Evolutionary conservation across 2,113 vertebrate genomes (phyloP).

Genomic region (Gymnarchus niloticus): DNA sequence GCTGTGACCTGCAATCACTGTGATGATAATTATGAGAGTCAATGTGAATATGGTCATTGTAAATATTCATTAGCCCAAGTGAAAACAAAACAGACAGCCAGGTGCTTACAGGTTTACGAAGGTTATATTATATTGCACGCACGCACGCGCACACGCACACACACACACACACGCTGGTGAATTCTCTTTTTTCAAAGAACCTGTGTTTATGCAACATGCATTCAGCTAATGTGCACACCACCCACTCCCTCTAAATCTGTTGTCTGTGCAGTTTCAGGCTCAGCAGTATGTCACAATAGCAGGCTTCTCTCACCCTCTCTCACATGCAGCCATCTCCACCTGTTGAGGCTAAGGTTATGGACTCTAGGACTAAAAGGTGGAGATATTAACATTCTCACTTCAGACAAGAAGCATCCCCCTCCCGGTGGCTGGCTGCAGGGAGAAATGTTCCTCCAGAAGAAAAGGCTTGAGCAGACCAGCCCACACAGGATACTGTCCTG

Average conservation of each 20-base stretch:
- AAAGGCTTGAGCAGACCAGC: background rate
- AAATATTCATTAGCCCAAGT: conserved; percentile 10
- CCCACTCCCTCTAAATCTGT: conserved; percentile 30
- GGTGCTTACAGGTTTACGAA: background rate
- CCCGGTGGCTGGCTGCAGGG: background rate
- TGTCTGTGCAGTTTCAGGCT: background rate
- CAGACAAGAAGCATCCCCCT: background rate
- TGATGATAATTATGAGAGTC: background rate
- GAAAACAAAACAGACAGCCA: background rate
- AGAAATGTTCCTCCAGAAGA: background rate
- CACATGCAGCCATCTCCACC: background rate
- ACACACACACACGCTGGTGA: conserved; percentile 24
- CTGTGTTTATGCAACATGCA: conserved; percentile 44
- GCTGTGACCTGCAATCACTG: background rate
- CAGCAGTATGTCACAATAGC: background rate
- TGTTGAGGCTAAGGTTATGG: background rate
- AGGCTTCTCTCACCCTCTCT: background rate
- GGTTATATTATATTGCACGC: no score
- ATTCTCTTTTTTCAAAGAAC: conserved; percentile 29
- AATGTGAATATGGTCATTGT: background rate
- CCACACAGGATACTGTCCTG: background rate
- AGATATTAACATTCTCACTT: background rate
- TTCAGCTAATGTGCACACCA: conserved; percentile 27
- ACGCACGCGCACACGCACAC: conserved; percentile 11
- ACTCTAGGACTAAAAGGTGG: background rate